Evolutionary conservation across 2,888 invertebrate species (phyloP).

Genomic region (Sclerodermus sp.): DNA sequence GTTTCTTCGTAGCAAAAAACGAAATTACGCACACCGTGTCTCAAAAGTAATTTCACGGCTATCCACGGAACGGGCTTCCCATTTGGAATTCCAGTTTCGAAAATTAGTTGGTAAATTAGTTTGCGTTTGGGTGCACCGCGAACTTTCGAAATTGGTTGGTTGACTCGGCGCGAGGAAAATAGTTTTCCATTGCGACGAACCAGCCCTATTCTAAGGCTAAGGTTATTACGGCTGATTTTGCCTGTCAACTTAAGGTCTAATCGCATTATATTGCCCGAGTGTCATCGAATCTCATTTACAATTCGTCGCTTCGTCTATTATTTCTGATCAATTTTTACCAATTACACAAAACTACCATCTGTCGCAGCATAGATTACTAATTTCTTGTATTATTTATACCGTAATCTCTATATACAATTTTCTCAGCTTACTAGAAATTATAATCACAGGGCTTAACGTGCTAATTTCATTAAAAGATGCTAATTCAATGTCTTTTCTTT

Average conservation of each 20-base stretch:
- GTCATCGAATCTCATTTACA: too few species aligned
- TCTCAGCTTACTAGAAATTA: too few species aligned
- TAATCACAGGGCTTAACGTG: too few species aligned
- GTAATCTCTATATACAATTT: too few species aligned
- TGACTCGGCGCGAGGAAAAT: conserved; percentile 15
- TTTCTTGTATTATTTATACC: too few species aligned
- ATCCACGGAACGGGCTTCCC: conserved; percentile 16
- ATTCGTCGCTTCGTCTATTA: too few species aligned
- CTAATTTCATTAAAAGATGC: too few species aligned
- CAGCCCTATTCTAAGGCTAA: conserved; percentile 1
- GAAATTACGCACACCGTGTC: conserved; percentile 10
- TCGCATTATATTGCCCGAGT: too few species aligned
- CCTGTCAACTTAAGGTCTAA: too few species aligned
- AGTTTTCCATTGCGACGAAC: conserved; percentile 18
- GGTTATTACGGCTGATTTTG: conserved; percentile 14
- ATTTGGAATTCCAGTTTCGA: conserved; percentile 34
- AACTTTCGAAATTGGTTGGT: conserved; percentile 26
- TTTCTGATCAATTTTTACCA: too few species aligned
- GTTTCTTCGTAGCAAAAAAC: not conserved
- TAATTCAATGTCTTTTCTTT: conserved; percentile 8
- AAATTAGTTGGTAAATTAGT: conserved; percentile 45
- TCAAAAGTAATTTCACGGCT: conserved; percentile 27
- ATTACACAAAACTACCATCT: too few species aligned
- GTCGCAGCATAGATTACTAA: too few species aligned
- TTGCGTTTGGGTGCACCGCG: conserved; percentile 19